phyloP scores from a whole-genome alignment of 1,140 invertebrate genomes.

The Bombus picipes region DNA sequence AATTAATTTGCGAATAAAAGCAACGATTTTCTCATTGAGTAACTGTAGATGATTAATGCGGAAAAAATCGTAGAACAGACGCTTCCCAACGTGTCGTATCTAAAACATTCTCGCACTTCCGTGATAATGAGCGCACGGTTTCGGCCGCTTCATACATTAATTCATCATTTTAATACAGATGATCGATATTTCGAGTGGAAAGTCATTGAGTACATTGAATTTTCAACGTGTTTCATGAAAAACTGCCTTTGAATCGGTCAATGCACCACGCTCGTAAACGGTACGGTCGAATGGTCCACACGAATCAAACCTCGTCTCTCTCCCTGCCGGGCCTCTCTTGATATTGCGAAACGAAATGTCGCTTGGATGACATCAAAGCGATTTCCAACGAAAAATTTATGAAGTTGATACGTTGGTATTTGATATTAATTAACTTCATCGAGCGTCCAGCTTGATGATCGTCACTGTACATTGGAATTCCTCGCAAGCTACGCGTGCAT shows the following conservation, averaged over 20 bases:
- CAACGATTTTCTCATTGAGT: too few relatives aligned
- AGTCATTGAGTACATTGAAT: conserved; percentile 30
- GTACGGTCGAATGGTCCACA: background rate
- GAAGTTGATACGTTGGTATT: conserved; percentile 23
- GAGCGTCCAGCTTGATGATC: background rate
- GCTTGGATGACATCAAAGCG: conserved; percentile 28
- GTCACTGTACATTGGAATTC: conserved; percentile 40
- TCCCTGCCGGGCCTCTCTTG: background rate
- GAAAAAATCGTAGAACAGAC: too few relatives aligned
- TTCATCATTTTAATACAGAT: conserved; percentile 17
- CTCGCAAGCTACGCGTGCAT: background rate
- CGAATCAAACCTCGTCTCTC: background rate
- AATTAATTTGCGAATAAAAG: background rate
- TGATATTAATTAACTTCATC: conserved; percentile 49
- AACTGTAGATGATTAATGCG: too few relatives aligned
- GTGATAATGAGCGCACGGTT: background rate
- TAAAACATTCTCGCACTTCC: background rate
- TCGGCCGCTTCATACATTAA: conserved; percentile 1
- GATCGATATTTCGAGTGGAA: conserved; percentile 36
- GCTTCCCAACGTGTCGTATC: background rate
- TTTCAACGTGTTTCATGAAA: conserved; percentile 30
- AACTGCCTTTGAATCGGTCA: conserved; percentile 28
- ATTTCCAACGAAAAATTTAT: conserved; percentile 46
- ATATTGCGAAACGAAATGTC: conserved; percentile 30
- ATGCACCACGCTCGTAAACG: background rate